These are phyloP conservation scores for Heteromormyrus szaboi DNA, from an alignment of 2,797 vertebrate genomes.

Conservation along the genomic window DNA sequence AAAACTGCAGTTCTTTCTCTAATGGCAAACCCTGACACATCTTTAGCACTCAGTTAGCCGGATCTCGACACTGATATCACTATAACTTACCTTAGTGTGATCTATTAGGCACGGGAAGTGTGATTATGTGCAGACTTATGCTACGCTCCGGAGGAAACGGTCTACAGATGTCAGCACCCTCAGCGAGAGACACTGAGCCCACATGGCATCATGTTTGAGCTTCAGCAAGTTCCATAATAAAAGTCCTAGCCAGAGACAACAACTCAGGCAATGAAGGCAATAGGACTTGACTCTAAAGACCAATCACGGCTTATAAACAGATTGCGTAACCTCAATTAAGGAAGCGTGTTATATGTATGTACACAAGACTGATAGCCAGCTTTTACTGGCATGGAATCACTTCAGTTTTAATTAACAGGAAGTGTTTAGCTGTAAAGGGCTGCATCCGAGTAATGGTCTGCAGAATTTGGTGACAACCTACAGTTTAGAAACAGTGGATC, in stretches of 20 bases:
- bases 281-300: neutral
- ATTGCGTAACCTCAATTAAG: neutral
- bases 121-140: neutral
- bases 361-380: neutral
- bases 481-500: neutral
- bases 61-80: neutral
- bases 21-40: neutral
- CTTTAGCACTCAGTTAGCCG: neutral
- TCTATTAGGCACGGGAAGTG: neutral
- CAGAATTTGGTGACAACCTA: neutral
- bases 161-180: neutral
- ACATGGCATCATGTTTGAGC: neutral
- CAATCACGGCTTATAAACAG: neutral
- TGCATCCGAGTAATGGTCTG: neutral
- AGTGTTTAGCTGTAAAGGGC: neutral
- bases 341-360: neutral
- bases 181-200: neutral
- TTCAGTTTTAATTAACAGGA: neutral
- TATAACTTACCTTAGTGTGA: neutral
- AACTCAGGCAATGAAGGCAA: neutral
- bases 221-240: neutral
- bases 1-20: neutral
- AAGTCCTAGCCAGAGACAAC: neutral
- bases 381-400: neutral
- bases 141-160: neutral